Conservation (phyloP, 2,888 invertebrate genomes). For the Apantesis nais region DNA sequence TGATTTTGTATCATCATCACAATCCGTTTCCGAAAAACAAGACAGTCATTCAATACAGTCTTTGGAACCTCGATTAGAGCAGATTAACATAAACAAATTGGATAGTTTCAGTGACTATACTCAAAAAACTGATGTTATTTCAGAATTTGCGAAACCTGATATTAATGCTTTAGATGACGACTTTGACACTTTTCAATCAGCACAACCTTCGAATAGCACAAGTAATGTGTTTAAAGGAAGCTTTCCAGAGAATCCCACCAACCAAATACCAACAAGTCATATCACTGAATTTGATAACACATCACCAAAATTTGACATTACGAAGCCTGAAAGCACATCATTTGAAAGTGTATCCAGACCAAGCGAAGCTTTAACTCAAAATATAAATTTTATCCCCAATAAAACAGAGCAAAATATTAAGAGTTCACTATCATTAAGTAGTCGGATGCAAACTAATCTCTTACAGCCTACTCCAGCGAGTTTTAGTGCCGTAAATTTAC, state of each 20-base stretch:
- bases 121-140: constrained; percentile 25
- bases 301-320: constrained; percentile 52
- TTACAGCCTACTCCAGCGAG: constrained; percentile 64
- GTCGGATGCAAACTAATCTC: constrained; percentile 47
- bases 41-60: constrained; percentile 13
- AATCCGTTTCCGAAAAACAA: constrained; percentile 47
- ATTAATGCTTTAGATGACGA: constrained; percentile 66
- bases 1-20: constrained; percentile 69
- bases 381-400: constrained; percentile 45
- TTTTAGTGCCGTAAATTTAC: constrained; percentile 43
- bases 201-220: constrained; percentile 56
- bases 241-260: constrained; percentile 37
- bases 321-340: constrained; percentile 66
- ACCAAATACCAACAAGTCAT: constrained; percentile 45
- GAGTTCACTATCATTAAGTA: constrained; percentile 36
- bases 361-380: constrained; percentile 53
- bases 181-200: constrained; percentile 80
- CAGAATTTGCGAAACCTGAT: constrained; percentile 27
- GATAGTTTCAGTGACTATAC: constrained; percentile 25
- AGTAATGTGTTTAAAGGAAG: constrained; percentile 37
- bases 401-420: constrained; percentile 44
- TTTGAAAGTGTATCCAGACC: constrained; percentile 47
- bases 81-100: constrained; percentile 9
- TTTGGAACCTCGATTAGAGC: constrained; percentile 15
- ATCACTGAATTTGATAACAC: constrained; percentile 50